These are phyloP conservation scores for Riparia riparia DNA, from an alignment of 2,113 vertebrate genomes.

Conservation along the genomic window DNA sequence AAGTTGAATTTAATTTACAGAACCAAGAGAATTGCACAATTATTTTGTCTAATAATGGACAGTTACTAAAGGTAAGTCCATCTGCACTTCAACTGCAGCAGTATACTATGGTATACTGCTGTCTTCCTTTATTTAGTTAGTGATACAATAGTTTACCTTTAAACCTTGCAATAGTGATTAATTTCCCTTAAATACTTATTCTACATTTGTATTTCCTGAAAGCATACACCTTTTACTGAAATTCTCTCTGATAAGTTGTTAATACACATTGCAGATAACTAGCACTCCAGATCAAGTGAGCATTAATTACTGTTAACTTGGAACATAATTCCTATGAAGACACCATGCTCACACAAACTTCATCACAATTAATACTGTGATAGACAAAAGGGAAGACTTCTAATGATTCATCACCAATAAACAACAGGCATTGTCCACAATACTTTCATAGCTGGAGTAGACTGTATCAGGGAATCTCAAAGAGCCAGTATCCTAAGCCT, in stretches of 20 bases:
- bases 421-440: slow-evolving; percentile 27
- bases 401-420: slow-evolving; percentile 51
- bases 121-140: slow-evolving; percentile 29
- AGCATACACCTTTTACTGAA: slow-evolving; percentile 48
- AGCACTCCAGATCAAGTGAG: slow-evolving; percentile 46
- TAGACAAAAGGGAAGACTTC: slow-evolving; percentile 34
- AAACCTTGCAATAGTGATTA: slow-evolving; percentile 35
- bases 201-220: slow-evolving; percentile 35
- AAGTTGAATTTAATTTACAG: slow-evolving; percentile 31
- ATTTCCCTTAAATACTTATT: slow-evolving; percentile 60
- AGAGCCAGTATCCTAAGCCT: background rate
- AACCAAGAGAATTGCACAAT: slow-evolving; percentile 42
- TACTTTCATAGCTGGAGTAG: background rate
- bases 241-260: slow-evolving; percentile 38
- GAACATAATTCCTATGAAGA: slow-evolving; percentile 60
- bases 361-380: slow-evolving; percentile 21
- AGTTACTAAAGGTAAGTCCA: slow-evolving; percentile 23
- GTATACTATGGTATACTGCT: background rate
- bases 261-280: slow-evolving; percentile 41
- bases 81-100: slow-evolving; percentile 29
- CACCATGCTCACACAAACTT: slow-evolving; percentile 39
- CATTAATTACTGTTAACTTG: slow-evolving; percentile 74
- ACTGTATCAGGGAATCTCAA: background rate
- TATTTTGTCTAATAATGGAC: slow-evolving; percentile 26
- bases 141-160: slow-evolving; percentile 60